A percentile compares a stretch with the other conserved stretches of the same genome.
Conservation (phyloP, 2,113 vertebrate species). For the Fregetta grallaria region DNA sequence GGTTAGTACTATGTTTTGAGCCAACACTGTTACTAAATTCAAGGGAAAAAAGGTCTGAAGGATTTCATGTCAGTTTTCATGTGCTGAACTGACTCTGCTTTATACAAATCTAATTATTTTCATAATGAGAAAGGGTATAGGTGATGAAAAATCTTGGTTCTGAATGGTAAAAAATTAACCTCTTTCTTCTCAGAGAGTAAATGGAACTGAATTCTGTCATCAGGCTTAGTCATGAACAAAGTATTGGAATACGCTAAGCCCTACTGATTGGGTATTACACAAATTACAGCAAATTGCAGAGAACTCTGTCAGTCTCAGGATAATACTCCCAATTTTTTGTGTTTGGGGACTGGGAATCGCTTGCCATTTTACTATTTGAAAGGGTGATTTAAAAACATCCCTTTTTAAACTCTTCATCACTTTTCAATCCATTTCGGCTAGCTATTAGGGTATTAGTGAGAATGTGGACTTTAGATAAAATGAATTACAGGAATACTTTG, state of each 20-base stretch:
- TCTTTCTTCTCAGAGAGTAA: not conserved
- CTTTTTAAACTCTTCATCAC: not conserved
- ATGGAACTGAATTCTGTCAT: not conserved
- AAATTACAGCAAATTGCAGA: not conserved
- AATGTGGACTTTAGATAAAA: not conserved
- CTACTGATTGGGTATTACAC: not conserved
- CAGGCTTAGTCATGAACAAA: not conserved
- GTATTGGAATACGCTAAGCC: not conserved
- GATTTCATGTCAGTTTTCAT: not conserved
- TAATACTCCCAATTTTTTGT: not conserved
- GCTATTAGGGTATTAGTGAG: not conserved
- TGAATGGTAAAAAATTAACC: not conserved
- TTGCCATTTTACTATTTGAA: not conserved
- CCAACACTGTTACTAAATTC: not conserved
- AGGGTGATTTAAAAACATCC: not conserved
- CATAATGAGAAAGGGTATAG: not conserved
- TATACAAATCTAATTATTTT: not conserved
- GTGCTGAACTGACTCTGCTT: not conserved
- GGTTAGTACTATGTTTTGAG: not conserved
- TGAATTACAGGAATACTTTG: not conserved
- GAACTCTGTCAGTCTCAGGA: not conserved
- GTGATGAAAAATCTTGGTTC: not conserved
- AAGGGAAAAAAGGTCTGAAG: not conserved
- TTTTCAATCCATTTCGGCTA: not conserved
- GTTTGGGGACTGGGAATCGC: not conserved